Base-by-base conservation (phyloP, 2,797 vertebrate species). In the Helostoma temminkii region DNA sequence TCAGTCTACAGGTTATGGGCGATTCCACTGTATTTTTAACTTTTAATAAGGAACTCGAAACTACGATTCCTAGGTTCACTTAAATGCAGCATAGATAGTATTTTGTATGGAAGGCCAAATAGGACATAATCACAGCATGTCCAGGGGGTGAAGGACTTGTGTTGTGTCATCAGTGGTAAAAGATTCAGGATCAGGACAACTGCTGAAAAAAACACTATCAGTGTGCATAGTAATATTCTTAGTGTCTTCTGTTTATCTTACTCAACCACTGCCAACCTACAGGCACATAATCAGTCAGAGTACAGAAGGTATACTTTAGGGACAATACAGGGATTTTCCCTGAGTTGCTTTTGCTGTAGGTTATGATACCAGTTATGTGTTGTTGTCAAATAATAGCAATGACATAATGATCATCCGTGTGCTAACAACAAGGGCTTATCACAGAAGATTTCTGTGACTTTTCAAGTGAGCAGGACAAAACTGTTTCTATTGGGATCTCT, bases 271-370 rank as follows among this genome's bases (percentile, higher is more conserved):
- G 4, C 30, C 41, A 66, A 24, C 25, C 50, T 41, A 49, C 54
- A 58, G 25, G 12, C 19, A 32, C 49, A 21, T 9, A 25, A 32
- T 37, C 64, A 55, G 53, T 52, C 50, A 61, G 43, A 14, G 18
- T 18, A 26, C 22, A 49, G 24, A 56, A 8, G 46, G 47, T 65
- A 9, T 14, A 16, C 52, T 78, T 54, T 7, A 71, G 76, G 85
- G 76, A 52, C 76, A 43, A 72, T 56, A 52, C 66, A 66, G 86
- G 83, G 79, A 78, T 70, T 84, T 85, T 61, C 83, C 83, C 83
- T 63, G 18, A 4, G 41, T 39, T 49, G 34, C 9, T 64, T 37
- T 16, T 50, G 53, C 19, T 43, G 49, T 14, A 60, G 30, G 7
- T 71, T 46, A 74, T 15, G 63, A 41, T 49, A 28, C 63, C 11